phyloP scores from a whole-genome alignment of 1,140 invertebrate genomes.

The Heliothis subflexa region DNA sequence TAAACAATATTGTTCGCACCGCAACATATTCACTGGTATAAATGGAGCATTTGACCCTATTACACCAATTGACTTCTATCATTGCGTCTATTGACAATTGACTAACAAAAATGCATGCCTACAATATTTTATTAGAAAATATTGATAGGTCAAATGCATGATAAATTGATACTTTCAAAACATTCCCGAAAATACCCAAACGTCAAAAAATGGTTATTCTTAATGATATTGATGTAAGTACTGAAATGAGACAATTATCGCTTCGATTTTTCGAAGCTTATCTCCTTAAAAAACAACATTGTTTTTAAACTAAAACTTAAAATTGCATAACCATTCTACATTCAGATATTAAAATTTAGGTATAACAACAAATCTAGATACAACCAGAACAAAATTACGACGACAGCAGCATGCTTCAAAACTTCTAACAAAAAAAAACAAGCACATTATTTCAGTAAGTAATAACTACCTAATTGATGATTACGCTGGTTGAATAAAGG shows the following conservation, averaged over 20 bases:
- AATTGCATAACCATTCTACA: background rate
- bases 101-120: slow-evolving; percentile 33
- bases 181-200: too few relatives aligned
- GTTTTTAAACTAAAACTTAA: background rate
- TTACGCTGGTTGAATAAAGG: slow-evolving; percentile 59
- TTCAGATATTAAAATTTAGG: background rate
- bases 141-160: background rate
- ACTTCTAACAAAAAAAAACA: slow-evolving; percentile 29
- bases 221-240: too few relatives aligned
- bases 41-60: slow-evolving; percentile 40
- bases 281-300: too few relatives aligned
- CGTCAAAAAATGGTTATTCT: too few relatives aligned
- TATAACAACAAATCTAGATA: background rate
- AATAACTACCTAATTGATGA: slow-evolving; percentile 48
- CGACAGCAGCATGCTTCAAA: slow-evolving; percentile 23
- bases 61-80: slow-evolving; percentile 44
- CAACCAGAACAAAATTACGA: background rate
- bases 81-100: slow-evolving; percentile 32
- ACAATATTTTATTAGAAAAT: slow-evolving; percentile 6
- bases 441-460: slow-evolving; percentile 19
- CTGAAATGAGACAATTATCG: too few relatives aligned
- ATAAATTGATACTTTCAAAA: too few relatives aligned
- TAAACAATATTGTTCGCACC: slow-evolving; percentile 23
- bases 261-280: too few relatives aligned
- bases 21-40: slow-evolving; percentile 1